Evolutionary conservation across 2,797 vertebrate species (phyloP), one percentile per base, ranked within the genome.

Genomic region (Danio albolineatus): DNA sequence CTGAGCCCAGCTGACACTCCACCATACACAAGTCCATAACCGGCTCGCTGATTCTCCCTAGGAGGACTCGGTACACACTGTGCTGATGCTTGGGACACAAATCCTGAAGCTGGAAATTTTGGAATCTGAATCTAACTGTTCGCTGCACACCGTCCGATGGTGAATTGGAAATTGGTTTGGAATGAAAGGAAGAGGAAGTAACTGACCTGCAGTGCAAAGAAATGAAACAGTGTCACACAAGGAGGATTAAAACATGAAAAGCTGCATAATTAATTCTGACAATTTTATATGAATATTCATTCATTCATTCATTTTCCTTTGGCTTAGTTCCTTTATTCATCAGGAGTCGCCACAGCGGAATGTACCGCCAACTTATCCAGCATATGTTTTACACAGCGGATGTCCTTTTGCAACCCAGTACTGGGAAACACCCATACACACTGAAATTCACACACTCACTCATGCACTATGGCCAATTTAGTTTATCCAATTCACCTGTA

Each of bases 11-110:
- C 78, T 83, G 82, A 82, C 80, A 80, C 79, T 78, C 57, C 76
- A 80, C 73, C 80, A 80, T 80, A 71, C 76, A 78, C 78, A 84
- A 73, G 61, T 82, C 74, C 64, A 75, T 66, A 76, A 83, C 77
- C 57, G 59, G 43, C 65, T 82, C 66, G 49, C 41, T 78, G 77
- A 41, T 57, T 59, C 73, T 61, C 51, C 21, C 60, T 72, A 49
- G 6, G 9, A 62, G 6, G 44, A 59, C 14, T 21, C 13, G 13
- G 70, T 57, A 43, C 43, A 57, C 17, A 61, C 69, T 67, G 54
- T 74, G 59, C 61, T 67, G 17, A 56, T 14, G 21, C 54, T 53
- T n/a, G 44, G 46, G 9, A 49, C 44, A 53, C 67, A 51, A 77
- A 72, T 64, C 39, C 59, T 36, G 14, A 16, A 48, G n/a, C 10